These are phyloP conservation scores for Exephanes ischioxanthus DNA, from an alignment of 2,888 invertebrate species.

Conservation along the genomic window DNA sequence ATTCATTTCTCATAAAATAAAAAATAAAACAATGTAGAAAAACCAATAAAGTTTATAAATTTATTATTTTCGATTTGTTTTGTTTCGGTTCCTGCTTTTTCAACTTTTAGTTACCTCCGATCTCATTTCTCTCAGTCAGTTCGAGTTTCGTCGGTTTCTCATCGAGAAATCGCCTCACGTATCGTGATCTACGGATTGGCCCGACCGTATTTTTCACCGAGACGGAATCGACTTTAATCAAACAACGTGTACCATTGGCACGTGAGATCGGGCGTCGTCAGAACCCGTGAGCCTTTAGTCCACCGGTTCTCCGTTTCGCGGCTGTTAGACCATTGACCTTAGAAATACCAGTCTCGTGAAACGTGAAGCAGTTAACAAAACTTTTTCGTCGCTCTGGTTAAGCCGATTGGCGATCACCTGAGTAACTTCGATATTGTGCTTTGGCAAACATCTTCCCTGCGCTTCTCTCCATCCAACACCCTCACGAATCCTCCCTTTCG, in stretches of 20 bases:
- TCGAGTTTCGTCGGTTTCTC: background rate
- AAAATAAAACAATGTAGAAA: background rate
- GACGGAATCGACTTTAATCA: slow-evolving; percentile 36
- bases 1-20: background rate
- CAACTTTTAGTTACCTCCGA: background rate
- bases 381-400: slow-evolving; percentile 34
- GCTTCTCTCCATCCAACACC: background rate
- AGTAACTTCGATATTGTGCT: slow-evolving; percentile 56
- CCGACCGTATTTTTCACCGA: slow-evolving; percentile 14
- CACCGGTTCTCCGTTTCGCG: background rate
- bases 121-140: background rate
- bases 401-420: slow-evolving; percentile 39
- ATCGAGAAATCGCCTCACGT: slow-evolving; percentile 21
- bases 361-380: slow-evolving; percentile 10
- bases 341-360: background rate
- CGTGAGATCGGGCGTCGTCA: slow-evolving; percentile 30
- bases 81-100: background rate
- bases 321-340: slow-evolving; percentile 13
- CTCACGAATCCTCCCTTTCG: background rate
- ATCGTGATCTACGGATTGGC: slow-evolving; percentile 9
- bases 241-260: slow-evolving; percentile 12
- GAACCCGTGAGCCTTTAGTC: slow-evolving; percentile 16
- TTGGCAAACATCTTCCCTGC: slow-evolving; percentile 49
- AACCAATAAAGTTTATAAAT: background rate
- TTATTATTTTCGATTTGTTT: background rate